These are phyloP conservation scores for Leptosomus discolor DNA, from an alignment of 2,113 vertebrate species.

Conservation along the genomic window DNA sequence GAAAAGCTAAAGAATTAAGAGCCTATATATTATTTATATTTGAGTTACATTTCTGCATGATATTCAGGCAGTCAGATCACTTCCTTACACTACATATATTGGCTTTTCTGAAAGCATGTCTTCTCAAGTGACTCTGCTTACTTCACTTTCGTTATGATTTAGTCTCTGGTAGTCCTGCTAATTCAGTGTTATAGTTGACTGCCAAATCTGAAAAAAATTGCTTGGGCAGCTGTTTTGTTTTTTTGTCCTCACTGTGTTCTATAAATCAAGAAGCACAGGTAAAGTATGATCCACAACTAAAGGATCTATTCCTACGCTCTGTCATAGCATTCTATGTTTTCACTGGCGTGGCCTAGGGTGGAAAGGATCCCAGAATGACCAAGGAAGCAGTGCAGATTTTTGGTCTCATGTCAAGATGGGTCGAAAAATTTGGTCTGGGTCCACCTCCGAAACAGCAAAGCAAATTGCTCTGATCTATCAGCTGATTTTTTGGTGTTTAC, in stretches of 20 bases:
- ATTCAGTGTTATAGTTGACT: background rate
- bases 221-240: background rate
- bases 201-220: background rate
- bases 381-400: background rate
- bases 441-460: background rate
- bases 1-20: background rate
- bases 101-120: background rate
- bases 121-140: background rate
- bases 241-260: fast-evolving
- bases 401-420: fast-evolving
- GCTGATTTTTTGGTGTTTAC: background rate
- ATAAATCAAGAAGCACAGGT: background rate
- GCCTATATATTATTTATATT: background rate
- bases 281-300: background rate
- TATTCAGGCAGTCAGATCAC: background rate
- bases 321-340: background rate
- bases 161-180: background rate
- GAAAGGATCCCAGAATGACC: background rate
- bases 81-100: background rate
- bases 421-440: background rate
- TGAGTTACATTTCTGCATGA: background rate
- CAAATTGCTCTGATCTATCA: background rate
- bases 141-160: background rate
- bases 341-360: background rate
- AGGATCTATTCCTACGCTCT: background rate